A percentile compares a stretch with the other conserved stretches of the same genome.
Evolutionary conservation across 2,888 invertebrate genomes (phyloP).

Genomic region (Apamea anceps): DNA sequence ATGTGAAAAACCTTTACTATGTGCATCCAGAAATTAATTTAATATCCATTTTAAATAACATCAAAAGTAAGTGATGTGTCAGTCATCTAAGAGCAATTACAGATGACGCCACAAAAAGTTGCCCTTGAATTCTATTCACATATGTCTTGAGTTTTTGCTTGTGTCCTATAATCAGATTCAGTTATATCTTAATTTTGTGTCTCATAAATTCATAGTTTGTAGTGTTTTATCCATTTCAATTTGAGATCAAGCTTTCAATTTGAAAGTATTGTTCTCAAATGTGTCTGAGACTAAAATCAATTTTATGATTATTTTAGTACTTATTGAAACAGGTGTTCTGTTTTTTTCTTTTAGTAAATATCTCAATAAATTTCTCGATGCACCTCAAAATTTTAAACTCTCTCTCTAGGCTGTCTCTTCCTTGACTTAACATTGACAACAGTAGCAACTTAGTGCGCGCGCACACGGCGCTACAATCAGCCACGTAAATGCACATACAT

Average conservation of each 20-base stretch:
- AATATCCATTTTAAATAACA: background rate
- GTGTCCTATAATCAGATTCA: background rate
- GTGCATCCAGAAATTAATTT: constrained; percentile 76
- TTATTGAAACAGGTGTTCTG: too few species aligned
- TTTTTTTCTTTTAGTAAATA: background rate
- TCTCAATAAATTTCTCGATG: constrained; percentile 61
- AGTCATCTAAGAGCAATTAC: background rate
- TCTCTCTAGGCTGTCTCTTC: constrained; percentile 74
- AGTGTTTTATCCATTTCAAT: background rate
- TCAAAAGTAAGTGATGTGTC: background rate
- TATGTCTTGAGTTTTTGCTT: background rate
- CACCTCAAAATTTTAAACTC: constrained; percentile 59
- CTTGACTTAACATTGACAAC: constrained; percentile 84
- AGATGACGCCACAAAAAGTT: constrained; percentile 10
- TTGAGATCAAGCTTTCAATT: background rate
- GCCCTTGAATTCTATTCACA: background rate
- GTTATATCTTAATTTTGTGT: constrained; percentile 9
- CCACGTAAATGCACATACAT: constrained; percentile 73
- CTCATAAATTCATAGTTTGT: constrained; percentile 6
- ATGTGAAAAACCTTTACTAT: constrained; percentile 57
- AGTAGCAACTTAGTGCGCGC: constrained; percentile 84
- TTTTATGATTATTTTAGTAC: background rate
- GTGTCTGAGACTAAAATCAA: background rate
- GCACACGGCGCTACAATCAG: constrained; percentile 81
- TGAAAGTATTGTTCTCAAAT: background rate